Base-by-base conservation (phyloP, 2,797 vertebrate genomes). In the Cryptoblepharus egeriae region DNA sequence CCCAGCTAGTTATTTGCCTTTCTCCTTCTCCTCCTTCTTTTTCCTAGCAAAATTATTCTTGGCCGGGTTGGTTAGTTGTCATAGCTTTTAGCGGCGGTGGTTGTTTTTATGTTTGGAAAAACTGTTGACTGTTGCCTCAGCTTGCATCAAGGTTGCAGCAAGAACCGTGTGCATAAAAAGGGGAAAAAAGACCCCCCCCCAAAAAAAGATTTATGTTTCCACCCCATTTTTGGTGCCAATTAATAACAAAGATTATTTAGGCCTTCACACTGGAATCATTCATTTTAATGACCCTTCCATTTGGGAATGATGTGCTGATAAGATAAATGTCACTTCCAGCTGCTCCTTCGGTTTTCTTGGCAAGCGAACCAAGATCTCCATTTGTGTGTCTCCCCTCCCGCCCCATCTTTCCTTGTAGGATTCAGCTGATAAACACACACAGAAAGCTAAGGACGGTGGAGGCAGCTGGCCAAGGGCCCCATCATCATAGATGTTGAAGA, bases 251-350 rank as follows among this genome's bases (percentile, higher is more conserved):
- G 37, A 72, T 49, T 80, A 77, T 81, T 74, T 65, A 70, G 74
- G 69, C 67, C 75, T 71, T 65, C 61, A 71, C 65, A 57, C 52
- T 84, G 69, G 82, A 79, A 73, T 65, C 37, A 37, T 85, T 80
- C 67, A 65, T 71, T 81, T 77, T 85, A 76, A 81, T 58, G 74
- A 45, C 58, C 45, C 60, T 65, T 81, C 74, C 65, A 76, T 85
- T 57, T 45, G 68, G 35, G 68, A 77, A 65, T 65, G 58, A 81
- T 37, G 74, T 72, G 84, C 79, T 72, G 74, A 81, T 81, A 81
- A 81, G 79, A 85, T 85, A 72, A 77, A 77, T 67, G 79, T 72
- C 12, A 11, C 63, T 75, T 80, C 73, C 83, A 85, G 84, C 79
- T 81, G 78, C 84, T 85, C 37, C 82, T 37, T 77, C 74, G 8